Conservation (phyloP, 2,888 invertebrate species). For the Drosophila pseudotalamancana region DNA sequence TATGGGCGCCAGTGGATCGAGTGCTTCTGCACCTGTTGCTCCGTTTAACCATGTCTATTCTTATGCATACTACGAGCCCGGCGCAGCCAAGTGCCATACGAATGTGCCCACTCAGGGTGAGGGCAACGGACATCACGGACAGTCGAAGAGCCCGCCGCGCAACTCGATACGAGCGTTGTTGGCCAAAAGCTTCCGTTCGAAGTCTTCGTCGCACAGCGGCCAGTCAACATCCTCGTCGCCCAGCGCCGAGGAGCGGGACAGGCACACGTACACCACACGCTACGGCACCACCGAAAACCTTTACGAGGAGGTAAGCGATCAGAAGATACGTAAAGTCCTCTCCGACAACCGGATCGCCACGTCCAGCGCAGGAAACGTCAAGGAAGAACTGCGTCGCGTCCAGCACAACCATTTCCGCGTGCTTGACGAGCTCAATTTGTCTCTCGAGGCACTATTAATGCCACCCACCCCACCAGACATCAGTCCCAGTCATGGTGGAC, state of each 20-base stretch:
- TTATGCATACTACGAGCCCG: constrained; percentile 92
- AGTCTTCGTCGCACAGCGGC: constrained; percentile 75
- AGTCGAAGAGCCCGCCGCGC: constrained; percentile 83
- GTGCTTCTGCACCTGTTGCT: constrained; percentile 41
- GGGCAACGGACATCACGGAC: constrained; percentile 58
- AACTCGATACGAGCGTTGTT: constrained; percentile 83
- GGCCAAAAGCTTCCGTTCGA: constrained; percentile 83
- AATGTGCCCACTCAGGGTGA: constrained; percentile 85
- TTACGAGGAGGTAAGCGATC: constrained; percentile 84
- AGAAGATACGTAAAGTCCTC: constrained; percentile 83
- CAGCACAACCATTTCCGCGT: constrained; percentile 93
- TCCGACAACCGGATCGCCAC: constrained; percentile 87
- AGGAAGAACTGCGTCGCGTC: constrained; percentile 93
- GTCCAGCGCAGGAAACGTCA: constrained; percentile 89
- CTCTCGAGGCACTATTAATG: constrained; percentile 95
- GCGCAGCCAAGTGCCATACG: constrained; percentile 87
- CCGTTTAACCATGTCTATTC: constrained; percentile 88
- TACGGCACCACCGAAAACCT: constrained; percentile 91
- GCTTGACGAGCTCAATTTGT: constrained; percentile 93
- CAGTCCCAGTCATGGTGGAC: constrained; percentile 84
- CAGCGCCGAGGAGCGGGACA: constrained; percentile 79
- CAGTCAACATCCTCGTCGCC: constrained; percentile 81
- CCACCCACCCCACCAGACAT: constrained; percentile 86
- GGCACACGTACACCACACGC: constrained; percentile 90
- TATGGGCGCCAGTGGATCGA: constrained; percentile 10